Evolutionary conservation across 2,797 vertebrate species (phyloP), one percentile per base, ranked within the genome.

Genomic region (Poecile montanus): DNA sequence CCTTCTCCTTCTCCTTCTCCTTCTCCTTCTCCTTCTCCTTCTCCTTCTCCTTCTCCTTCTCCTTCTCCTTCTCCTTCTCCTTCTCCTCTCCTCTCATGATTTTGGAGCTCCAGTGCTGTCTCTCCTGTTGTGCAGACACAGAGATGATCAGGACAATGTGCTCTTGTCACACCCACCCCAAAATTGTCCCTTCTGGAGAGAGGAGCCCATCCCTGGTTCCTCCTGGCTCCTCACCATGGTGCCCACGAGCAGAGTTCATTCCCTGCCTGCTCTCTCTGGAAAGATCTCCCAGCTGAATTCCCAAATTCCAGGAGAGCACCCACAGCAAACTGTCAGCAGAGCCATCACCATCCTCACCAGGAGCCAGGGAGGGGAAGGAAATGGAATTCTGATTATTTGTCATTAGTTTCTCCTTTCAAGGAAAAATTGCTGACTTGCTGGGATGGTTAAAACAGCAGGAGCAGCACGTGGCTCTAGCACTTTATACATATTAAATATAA

Each of bases 241-340:
- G 38, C 38, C 38, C 11, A 38, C 11, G 38, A 38, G 38, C 38
- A 38, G 38, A 38, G 38, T 6, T 38, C 8, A 11, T 38, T 38
- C 38, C 38, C 38, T 38, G 25, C 44, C 27, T 29, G 20, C 17
- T 40, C 19, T 45, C 29, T 42, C n/a, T 44, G 21, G 38, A 40
- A 40, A 13, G 12, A 40, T 40, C 13, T 40, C 38, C 38, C 38
- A 40, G 38, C 38, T 40, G 38, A 42, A 70, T 36, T 94, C 68
- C 78, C 66, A 96, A 89, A 95, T 75, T 67, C 87, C 32, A 42
- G n/a, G 27, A 93, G 72, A 93, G 50, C 16, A 91, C 73, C 76
- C 85, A 42, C 42, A 57, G 67, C 34, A 85, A 89, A 40, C 56
- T 94, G 82, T 54, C 70, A 93, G 71, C 32, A 85, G 83, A 87